phyloP scores from a whole-genome alignment of 2,113 vertebrate species.

The Crotalus tigris region DNA sequence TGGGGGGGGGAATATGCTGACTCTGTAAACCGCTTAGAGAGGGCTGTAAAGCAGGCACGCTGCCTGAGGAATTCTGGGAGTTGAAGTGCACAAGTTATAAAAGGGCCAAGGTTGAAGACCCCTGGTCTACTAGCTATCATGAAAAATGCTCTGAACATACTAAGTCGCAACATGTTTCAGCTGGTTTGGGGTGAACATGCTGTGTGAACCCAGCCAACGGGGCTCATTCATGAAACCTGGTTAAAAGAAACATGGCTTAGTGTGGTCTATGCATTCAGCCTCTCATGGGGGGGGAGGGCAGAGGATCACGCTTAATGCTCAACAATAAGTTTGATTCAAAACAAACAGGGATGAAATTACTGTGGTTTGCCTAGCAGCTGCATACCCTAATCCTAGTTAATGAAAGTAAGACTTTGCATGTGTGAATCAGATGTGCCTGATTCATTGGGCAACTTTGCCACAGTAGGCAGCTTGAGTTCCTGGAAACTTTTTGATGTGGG shows the following conservation, averaged over 20 bases:
- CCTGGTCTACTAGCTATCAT: neutral
- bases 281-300: neutral
- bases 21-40: neutral
- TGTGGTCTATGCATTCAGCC: neutral
- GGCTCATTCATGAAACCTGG: neutral
- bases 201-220: neutral
- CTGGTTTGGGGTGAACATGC: neutral
- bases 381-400: neutral
- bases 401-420: neutral
- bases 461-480: neutral
- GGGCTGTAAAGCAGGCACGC: neutral
- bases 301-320: neutral
- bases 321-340: neutral
- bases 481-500: neutral
- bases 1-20: neutral
- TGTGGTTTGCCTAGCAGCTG: neutral
- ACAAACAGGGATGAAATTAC: neutral
- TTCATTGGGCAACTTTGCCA: neutral
- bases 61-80: no score
- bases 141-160: neutral
- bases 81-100: no score
- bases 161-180: neutral
- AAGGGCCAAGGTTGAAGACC: no score
- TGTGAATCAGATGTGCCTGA: neutral
- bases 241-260: neutral